Conservation (phyloP, 92 coral and sea anemone genomes). For the Palythoa grandiflora region DNA sequence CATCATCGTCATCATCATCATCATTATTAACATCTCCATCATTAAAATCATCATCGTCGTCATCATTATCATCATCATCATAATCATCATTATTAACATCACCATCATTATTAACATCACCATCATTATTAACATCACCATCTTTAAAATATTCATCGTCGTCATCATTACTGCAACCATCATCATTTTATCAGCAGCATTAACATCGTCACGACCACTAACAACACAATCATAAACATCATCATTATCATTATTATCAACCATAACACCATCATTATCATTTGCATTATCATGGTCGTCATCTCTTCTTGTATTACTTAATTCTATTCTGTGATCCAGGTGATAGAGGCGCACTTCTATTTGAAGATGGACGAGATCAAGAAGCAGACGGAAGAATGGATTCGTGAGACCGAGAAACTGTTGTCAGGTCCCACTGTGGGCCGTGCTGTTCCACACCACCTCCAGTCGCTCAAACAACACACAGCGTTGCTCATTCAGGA, state of each 20-base stretch:
- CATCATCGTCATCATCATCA: no score
- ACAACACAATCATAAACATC: background rate
- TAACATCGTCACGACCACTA: background rate
- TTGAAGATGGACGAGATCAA: conserved; percentile 93
- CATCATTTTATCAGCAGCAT: background rate
- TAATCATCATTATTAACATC: background rate
- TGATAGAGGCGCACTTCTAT: conserved; percentile 95
- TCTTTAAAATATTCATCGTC: background rate
- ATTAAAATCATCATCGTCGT: no score
- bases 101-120: background rate
- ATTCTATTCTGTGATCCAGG: conserved; percentile 56
- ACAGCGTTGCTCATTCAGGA: conserved; percentile 85
- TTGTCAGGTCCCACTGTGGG: conserved; percentile 78
- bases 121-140: background rate
- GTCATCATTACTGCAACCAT: background rate
- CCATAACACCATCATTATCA: background rate
- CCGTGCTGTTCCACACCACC: conserved; percentile 90
- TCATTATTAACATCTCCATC: no score
- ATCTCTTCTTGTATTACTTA: background rate
- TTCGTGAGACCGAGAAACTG: conserved; percentile 85
- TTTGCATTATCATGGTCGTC: background rate
- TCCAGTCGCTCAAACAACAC: conserved; percentile 91
- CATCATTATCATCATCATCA: background rate
- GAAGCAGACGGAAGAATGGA: conserved; percentile 94
- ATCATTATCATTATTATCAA: background rate